phyloP scores from a whole-genome alignment of 2,888 invertebrate genomes.

The Drosophila atripex region DNA sequence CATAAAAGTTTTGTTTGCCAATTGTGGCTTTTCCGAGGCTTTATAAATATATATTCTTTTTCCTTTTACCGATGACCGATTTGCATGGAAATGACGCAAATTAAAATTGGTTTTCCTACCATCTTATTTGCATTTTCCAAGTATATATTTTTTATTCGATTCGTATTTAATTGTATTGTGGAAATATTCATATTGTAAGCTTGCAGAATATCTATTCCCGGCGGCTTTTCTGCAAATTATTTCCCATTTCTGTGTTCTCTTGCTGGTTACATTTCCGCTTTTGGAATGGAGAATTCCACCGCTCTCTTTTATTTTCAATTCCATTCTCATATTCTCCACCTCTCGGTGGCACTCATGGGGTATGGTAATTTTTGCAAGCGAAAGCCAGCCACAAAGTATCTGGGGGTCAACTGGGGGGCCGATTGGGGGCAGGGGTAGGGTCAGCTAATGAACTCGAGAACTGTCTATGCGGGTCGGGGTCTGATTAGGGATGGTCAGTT shows the following conservation, averaged over 20 bases:
- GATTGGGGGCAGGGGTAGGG: slow-evolving; percentile 24
- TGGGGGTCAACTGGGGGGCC: slow-evolving; percentile 21
- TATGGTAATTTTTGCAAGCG: slow-evolving; percentile 52
- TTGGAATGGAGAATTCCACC: slow-evolving; percentile 30
- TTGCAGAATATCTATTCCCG: not conserved
- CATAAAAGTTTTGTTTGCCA: slow-evolving; percentile 32
- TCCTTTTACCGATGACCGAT: slow-evolving; percentile 32
- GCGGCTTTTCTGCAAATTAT: slow-evolving; percentile 7
- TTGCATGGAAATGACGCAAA: slow-evolving; percentile 21
- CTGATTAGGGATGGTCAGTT: slow-evolving; percentile 26
- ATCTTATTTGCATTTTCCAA: slow-evolving; percentile 12
- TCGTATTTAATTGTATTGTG: not conserved
- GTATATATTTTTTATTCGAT: not conserved
- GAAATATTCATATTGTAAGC: not conserved
- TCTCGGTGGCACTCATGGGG: slow-evolving; percentile 32
- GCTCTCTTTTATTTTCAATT: slow-evolving; percentile 26
- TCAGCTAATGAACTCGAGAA: slow-evolving; percentile 49
- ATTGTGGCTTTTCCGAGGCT: slow-evolving; percentile 30
- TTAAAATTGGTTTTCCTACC: slow-evolving; percentile 7
- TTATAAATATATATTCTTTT: slow-evolving; percentile 52
- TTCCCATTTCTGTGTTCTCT: slow-evolving; percentile 21
- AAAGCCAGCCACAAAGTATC: slow-evolving; percentile 36
- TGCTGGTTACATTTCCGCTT: slow-evolving; percentile 65
- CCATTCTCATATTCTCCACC: slow-evolving; percentile 9
- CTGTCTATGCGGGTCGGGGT: slow-evolving; percentile 20